Percentiles rank a stretch among this genome's conserved stretches.
Evolutionary conservation across 2,888 invertebrate genomes (phyloP).

Genomic region (Nipponacmea schrenckii): DNA sequence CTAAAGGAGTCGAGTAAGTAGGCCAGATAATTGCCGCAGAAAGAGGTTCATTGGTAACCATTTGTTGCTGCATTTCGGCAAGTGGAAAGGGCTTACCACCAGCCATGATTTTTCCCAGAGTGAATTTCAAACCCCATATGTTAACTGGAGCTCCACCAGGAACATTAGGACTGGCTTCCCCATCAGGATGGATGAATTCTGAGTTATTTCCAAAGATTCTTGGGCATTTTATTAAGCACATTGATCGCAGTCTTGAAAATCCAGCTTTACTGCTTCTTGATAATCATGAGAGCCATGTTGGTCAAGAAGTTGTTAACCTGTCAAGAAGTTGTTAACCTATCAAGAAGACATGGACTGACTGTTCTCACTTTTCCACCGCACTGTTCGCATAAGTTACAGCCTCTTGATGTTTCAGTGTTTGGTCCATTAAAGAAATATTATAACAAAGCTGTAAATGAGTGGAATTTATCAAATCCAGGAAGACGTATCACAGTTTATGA

Average conservation of each 20-base stretch:
- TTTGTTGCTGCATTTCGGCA: conserved; percentile 22
- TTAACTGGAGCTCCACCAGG: conserved; percentile 18
- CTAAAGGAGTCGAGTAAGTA: conserved; percentile 25
- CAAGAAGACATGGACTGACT: conserved; percentile 12
- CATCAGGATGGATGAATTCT: conserved; percentile 32
- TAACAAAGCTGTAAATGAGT: not conserved
- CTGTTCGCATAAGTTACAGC: conserved; percentile 24
- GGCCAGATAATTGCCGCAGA: conserved; percentile 25
- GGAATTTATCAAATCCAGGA: conserved; percentile 18
- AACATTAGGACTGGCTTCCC: conserved; percentile 11
- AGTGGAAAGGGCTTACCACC: conserved; percentile 26
- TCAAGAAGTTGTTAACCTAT: not conserved
- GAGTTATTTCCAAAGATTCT: conserved; percentile 20
- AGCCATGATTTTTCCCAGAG: conserved; percentile 23
- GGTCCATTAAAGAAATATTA: conserved; percentile 26
- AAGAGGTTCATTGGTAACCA: conserved; percentile 25
- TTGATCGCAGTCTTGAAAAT: conserved; percentile 9
- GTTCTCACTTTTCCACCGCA: conserved; percentile 29
- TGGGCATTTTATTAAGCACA: conserved; percentile 21
- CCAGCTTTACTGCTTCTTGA: conserved; percentile 22
- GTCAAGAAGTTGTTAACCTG: not conserved
- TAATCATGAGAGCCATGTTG: conserved; percentile 16
- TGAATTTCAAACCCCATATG: conserved; percentile 17
- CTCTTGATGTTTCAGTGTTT: conserved; percentile 24
- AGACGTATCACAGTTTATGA: conserved; percentile 20